These are phyloP conservation scores for Crenichthys baileyi DNA, from an alignment of 2,797 vertebrate species.

Conservation along the genomic window DNA sequence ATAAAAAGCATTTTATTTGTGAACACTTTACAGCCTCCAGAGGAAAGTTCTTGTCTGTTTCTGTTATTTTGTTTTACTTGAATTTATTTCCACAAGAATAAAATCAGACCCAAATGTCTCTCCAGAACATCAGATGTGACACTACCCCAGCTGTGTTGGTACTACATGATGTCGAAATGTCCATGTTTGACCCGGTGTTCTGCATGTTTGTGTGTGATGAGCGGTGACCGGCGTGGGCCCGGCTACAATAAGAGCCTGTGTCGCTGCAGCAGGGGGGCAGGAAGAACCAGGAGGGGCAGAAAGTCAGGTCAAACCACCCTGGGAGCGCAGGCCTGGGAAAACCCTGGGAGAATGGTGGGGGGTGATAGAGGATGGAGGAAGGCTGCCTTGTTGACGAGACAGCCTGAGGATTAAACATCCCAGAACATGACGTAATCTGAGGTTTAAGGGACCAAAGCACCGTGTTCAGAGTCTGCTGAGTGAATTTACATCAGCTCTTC, in stretches of 20 bases:
- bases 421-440: neutral
- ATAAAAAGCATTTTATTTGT: no score
- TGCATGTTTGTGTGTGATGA: slow-evolving; percentile 19
- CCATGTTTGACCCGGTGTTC: neutral
- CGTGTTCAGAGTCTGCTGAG: neutral
- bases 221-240: slow-evolving; percentile 49
- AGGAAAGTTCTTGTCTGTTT: neutral
- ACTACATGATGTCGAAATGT: no score
- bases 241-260: slow-evolving; percentile 65
- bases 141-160: neutral
- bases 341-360: slow-evolving; percentile 18
- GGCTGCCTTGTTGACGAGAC: no score
- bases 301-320: slow-evolving; percentile 70
- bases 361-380: neutral
- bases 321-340: slow-evolving; percentile 65
- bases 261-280: slow-evolving; percentile 50
- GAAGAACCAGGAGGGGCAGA: slow-evolving; percentile 38
- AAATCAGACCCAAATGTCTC: neutral
- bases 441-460: neutral
- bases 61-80: neutral
- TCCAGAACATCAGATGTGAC: neutral
- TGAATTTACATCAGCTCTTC: neutral
- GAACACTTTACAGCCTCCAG: neutral
- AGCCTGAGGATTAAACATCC: neutral
- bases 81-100: neutral